Evolutionary conservation across 2,888 invertebrate genomes (phyloP).

Genomic region (Acrobasis repandana): DNA sequence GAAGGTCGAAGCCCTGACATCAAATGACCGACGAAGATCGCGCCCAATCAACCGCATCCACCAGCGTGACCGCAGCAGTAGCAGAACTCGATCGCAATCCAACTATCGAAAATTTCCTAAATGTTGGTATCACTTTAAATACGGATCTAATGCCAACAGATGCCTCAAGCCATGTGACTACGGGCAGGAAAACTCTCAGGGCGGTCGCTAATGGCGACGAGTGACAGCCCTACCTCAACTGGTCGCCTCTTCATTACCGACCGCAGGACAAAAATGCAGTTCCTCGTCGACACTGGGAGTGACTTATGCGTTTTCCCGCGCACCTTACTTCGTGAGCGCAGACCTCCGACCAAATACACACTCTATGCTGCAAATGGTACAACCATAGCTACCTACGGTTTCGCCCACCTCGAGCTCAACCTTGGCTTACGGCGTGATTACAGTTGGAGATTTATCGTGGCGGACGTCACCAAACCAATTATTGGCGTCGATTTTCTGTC

Average conservation of each 20-base stretch:
- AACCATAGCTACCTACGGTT: slow-evolving; percentile 35
- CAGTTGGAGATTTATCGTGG: slow-evolving; percentile 37
- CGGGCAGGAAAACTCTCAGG: slow-evolving; percentile 25
- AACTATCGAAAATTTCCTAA: slow-evolving; percentile 24
- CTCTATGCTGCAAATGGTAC: slow-evolving; percentile 38
- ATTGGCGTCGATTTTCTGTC: slow-evolving; percentile 39
- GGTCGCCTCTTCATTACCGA: slow-evolving; percentile 37
- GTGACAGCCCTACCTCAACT: slow-evolving; percentile 21
- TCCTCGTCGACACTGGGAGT: slow-evolving; percentile 30
- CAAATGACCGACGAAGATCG: neutral
- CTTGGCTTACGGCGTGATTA: slow-evolving; percentile 38
- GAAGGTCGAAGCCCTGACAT: neutral
- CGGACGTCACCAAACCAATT: slow-evolving; percentile 40
- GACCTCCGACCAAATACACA: slow-evolving; percentile 24
- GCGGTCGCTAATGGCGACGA: slow-evolving; percentile 28
- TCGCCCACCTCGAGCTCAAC: slow-evolving; percentile 30
- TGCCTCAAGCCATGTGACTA: slow-evolving; percentile 30
- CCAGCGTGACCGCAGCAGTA: no score
- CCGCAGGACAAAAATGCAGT: slow-evolving; percentile 30
- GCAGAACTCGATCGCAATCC: no score
- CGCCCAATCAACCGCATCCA: no score
- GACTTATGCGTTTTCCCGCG: slow-evolving; percentile 28
- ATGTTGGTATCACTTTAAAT: slow-evolving; percentile 35
- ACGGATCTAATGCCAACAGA: slow-evolving; percentile 20
- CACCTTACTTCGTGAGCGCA: slow-evolving; percentile 24